These are phyloP conservation scores for Toxonevra muliebris DNA, from an alignment of 2,888 invertebrate species.

Conservation along the genomic window DNA sequence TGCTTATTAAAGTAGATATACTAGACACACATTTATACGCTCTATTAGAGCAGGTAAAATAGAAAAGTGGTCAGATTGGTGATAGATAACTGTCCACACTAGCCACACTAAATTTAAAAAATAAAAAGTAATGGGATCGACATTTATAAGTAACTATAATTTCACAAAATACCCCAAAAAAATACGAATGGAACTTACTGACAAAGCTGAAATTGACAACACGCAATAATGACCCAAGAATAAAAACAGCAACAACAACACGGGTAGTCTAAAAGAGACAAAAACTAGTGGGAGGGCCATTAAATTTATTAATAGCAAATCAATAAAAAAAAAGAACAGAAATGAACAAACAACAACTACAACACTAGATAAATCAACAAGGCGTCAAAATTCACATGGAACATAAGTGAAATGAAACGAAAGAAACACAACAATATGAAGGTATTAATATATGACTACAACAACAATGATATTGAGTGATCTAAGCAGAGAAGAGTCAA, in stretches of 20 bases:
- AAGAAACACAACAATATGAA: slow-evolving; percentile 7
- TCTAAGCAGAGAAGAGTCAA: no score
- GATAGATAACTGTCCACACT: neutral
- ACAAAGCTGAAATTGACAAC: no score
- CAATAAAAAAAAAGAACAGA: slow-evolving; percentile 4
- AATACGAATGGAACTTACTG: no score
- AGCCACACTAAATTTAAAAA: slow-evolving; percentile 6
- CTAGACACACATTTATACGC: slow-evolving; percentile 9
- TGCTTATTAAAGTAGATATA: no score
- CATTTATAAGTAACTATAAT: neutral
- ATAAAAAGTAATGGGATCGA: neutral
- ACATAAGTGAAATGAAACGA: slow-evolving; percentile 10
- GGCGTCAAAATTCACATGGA: slow-evolving; percentile 1
- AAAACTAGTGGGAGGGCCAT: neutral
- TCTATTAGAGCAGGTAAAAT: slow-evolving; percentile 22
- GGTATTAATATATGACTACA: neutral
- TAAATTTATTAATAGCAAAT: slow-evolving; percentile 21
- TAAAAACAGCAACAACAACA: neutral
- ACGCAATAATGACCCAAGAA: neutral
- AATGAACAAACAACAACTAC: neutral
- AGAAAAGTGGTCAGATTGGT: neutral
- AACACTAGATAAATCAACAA: neutral
- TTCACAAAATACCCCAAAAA: neutral
- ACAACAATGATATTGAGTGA: neutral
- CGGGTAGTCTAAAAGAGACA: neutral